Percentiles rank a stretch among this genome's conserved stretches.
Conservation (phyloP, 2,888 invertebrate species). For the Netelia melanura region DNA sequence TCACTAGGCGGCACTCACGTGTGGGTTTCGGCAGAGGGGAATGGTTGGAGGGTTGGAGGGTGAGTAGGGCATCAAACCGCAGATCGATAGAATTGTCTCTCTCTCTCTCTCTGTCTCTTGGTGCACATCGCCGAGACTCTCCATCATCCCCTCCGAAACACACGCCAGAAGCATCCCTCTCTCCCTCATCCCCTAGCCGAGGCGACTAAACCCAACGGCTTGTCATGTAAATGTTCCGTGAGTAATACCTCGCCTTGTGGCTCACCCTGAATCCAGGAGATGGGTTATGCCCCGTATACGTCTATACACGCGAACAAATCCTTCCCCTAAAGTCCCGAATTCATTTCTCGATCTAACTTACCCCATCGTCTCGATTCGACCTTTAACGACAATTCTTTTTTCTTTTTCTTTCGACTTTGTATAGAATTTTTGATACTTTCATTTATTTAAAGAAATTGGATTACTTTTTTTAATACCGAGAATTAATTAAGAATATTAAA, state of each 20-base stretch:
- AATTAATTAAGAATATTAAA: too few species aligned
- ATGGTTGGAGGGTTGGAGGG: conserved; percentile 22
- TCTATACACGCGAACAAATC: neutral
- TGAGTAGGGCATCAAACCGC: conserved; percentile 81
- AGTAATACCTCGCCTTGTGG: conserved; percentile 72
- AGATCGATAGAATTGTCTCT: conserved; percentile 80
- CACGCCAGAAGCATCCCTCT: conserved; percentile 47
- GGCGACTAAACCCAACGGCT: conserved; percentile 67
- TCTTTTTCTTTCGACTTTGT: too few species aligned
- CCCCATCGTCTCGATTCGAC: too few species aligned
- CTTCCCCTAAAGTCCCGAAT: too few species aligned
- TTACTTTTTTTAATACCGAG: too few species aligned
- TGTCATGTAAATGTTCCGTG: conserved; percentile 83
- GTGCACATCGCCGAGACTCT: conserved; percentile 41
- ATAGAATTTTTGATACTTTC: too few species aligned
- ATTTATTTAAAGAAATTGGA: too few species aligned
- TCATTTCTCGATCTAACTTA: too few species aligned
- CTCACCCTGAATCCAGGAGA: neutral
- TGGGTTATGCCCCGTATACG: neutral
- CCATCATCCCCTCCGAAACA: conserved; percentile 42
- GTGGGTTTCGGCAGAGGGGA: conserved; percentile 68
- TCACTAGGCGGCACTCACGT: conserved; percentile 81
- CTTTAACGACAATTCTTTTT: too few species aligned
- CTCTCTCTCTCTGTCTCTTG: conserved; percentile 31
- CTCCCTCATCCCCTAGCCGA: conserved; percentile 27